Conservation (phyloP, 2,888 invertebrate genomes). For the Diarsia rubi region DNA sequence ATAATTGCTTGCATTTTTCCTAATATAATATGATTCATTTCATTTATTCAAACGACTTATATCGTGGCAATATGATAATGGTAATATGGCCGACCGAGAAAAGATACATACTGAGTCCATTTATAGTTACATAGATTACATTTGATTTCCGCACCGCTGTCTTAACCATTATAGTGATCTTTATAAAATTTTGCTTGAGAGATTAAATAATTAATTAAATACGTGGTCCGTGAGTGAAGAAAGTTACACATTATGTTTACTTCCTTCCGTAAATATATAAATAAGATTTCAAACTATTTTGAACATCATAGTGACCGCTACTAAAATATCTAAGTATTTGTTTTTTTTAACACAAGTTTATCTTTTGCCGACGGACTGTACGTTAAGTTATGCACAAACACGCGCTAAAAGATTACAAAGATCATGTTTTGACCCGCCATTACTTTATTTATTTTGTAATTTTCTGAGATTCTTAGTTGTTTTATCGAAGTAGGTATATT, state of each 20-base stretch:
- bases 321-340: slow-evolving; percentile 14
- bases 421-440: slow-evolving; percentile 22
- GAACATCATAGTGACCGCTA: slow-evolving; percentile 9
- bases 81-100: no score
- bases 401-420: slow-evolving; percentile 33
- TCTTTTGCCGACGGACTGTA: slow-evolving; percentile 11
- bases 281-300: neutral
- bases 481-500: slow-evolving; percentile 1
- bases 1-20: neutral
- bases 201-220: no score
- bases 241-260: neutral
- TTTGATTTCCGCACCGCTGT: no score
- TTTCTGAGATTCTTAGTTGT: slow-evolving; percentile 8
- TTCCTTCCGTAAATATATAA: neutral
- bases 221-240: neutral
- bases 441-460: slow-evolving; percentile 28
- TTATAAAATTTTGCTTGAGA: no score
- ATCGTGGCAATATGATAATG: no score
- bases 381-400: slow-evolving; percentile 54
- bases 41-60: no score
- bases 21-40: no score
- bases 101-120: no score
- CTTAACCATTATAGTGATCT: no score
- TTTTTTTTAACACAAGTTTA: slow-evolving; percentile 4
- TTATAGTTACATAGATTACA: no score